Evolutionary conservation across 1,140 invertebrate species (phyloP).

Genomic region (Anthonomus grandis): DNA sequence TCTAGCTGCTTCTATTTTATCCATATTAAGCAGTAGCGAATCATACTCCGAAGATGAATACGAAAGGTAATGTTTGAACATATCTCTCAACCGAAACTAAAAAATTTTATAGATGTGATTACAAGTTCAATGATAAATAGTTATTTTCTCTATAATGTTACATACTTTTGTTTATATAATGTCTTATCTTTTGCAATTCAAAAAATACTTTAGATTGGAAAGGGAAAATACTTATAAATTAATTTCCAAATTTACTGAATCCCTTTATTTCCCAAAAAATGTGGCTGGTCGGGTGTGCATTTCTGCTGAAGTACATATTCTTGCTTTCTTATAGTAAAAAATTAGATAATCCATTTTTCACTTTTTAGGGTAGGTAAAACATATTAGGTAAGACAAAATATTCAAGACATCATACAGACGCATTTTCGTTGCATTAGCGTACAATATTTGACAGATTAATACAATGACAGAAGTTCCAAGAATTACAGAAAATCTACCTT

Average conservation of each 20-base stretch:
- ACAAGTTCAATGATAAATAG: too few relatives aligned
- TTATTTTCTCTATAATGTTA: too few relatives aligned
- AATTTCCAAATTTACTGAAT: background rate
- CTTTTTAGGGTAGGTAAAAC: slow-evolving; percentile 2
- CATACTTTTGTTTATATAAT: too few relatives aligned
- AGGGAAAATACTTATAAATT: background rate
- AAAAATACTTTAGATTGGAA: background rate
- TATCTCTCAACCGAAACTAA: too few relatives aligned
- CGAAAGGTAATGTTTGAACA: too few relatives aligned
- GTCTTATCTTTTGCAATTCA: background rate
- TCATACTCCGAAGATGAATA: too few relatives aligned
- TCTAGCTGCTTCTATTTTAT: too few relatives aligned
- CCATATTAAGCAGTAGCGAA: too few relatives aligned
- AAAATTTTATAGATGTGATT: too few relatives aligned
- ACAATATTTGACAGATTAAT: background rate
- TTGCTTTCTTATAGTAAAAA: background rate
- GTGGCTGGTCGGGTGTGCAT: background rate
- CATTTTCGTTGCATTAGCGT: background rate
- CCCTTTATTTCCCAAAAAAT: background rate
- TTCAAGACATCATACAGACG: too few relatives aligned
- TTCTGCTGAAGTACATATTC: background rate
- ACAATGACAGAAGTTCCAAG: background rate
- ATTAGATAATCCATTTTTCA: background rate
- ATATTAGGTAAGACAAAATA: background rate
- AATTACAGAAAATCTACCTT: slow-evolving; percentile 6